phyloP scores from a whole-genome alignment of 2,888 invertebrate genomes.

The Corbicula japonica region DNA sequence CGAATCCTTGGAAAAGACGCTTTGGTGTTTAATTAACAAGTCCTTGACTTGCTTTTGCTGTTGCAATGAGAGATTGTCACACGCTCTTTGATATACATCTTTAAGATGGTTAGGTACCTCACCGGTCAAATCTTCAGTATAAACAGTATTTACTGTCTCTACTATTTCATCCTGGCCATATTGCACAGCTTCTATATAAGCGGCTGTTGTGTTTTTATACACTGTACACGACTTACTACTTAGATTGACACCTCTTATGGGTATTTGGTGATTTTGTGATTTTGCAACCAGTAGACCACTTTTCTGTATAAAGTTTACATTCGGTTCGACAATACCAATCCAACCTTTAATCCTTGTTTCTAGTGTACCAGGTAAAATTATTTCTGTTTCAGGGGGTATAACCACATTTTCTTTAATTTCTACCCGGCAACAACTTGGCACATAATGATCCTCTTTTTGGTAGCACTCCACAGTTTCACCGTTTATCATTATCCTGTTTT shows the following conservation, averaged over 20 bases:
- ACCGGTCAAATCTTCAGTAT: neutral
- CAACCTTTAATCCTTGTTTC: neutral
- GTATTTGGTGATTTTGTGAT: conserved; percentile 14
- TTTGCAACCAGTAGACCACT: conserved; percentile 27
- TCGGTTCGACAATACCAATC: conserved; percentile 12
- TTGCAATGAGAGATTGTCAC: neutral
- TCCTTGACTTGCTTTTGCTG: conserved; percentile 14
- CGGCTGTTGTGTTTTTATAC: conserved; percentile 16
- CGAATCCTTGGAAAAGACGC: conserved; percentile 31
- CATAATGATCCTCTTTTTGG: conserved; percentile 24
- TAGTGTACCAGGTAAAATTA: conserved; percentile 25
- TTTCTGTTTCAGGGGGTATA: conserved; percentile 17
- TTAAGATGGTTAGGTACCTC: conserved; percentile 1
- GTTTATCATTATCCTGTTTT: too few relatives aligned
- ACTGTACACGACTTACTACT: conserved; percentile 1
- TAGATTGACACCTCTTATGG: conserved; percentile 35
- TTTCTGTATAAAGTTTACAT: conserved; percentile 18
- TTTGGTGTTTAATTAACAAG: conserved; percentile 19
- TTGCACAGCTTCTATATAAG: neutral
- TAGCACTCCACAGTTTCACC: too few relatives aligned
- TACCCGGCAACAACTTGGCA: neutral
- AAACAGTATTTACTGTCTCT: conserved; percentile 14
- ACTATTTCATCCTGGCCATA: neutral
- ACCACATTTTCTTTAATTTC: neutral
- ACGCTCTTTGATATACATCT: neutral